phyloP scores from a whole-genome alignment of 2,113 vertebrate genomes.

The Syngnathus typhle region DNA sequence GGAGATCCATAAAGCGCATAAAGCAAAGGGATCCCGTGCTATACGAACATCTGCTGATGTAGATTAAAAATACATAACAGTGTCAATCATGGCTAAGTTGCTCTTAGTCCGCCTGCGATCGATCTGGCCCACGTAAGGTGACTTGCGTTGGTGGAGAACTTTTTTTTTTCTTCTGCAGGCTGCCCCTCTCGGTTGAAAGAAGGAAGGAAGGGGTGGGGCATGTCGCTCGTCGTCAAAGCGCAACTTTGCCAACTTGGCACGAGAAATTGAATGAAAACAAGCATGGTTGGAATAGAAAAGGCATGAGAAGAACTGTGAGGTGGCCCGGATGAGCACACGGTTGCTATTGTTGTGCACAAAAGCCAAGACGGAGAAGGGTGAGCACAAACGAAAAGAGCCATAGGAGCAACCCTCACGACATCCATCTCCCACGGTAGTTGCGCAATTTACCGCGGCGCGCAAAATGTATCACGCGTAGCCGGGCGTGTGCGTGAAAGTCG shows the following conservation, averaged over 20 bases:
- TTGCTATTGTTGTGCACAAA: slow-evolving; percentile 9
- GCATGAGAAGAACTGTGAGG: background rate
- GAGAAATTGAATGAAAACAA: slow-evolving; percentile 33
- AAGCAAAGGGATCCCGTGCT: background rate
- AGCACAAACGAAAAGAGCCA: slow-evolving; percentile 15
- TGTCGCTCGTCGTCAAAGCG: slow-evolving; percentile 55
- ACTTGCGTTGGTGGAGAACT: slow-evolving; percentile 17
- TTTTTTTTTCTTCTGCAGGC: slow-evolving; percentile 25
- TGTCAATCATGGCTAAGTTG: slow-evolving; percentile 16
- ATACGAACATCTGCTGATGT: background rate
- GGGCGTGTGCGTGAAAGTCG: slow-evolving; percentile 21
- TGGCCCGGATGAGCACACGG: slow-evolving; percentile 13
- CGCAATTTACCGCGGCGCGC: slow-evolving; percentile 1
- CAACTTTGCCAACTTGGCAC: slow-evolving; percentile 59
- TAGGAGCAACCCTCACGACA: slow-evolving; percentile 20
- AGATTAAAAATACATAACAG: slow-evolving; percentile 16
- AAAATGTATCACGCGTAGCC: background rate
- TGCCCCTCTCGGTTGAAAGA: slow-evolving; percentile 39
- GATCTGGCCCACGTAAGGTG: background rate
- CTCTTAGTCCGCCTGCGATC: background rate
- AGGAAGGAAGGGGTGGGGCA: slow-evolving; percentile 66
- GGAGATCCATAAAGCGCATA: background rate
- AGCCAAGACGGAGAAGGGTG: slow-evolving; percentile 27
- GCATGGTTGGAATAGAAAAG: background rate
- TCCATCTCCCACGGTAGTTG: slow-evolving; percentile 5